Evolutionary conservation across 2,888 invertebrate genomes (phyloP).

Genomic region (Bellardia bayeri): DNA sequence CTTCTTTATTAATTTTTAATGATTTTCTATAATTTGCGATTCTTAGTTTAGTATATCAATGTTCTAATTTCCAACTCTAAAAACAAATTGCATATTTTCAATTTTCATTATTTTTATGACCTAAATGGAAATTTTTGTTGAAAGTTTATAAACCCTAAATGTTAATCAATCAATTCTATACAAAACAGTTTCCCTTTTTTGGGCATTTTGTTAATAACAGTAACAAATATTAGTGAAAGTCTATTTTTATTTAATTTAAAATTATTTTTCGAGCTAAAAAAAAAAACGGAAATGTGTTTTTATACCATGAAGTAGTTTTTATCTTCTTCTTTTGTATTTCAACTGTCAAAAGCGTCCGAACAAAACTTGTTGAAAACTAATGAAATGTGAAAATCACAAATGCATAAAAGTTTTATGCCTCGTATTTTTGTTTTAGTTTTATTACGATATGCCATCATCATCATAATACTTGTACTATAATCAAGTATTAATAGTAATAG

Average conservation of each 20-base stretch:
- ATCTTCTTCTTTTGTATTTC: conserved; percentile 41
- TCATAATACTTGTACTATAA: conserved; percentile 23
- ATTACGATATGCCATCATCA: conserved; percentile 45
- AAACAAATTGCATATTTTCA: no score
- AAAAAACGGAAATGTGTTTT: conserved; percentile 61
- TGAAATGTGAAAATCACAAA: conserved; percentile 75
- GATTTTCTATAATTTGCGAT: no score
- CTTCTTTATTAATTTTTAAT: no score
- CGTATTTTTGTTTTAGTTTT: conserved; percentile 33
- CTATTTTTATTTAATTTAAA: conserved; percentile 10
- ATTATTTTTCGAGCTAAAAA: conserved; percentile 44
- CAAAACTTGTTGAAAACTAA: conserved; percentile 73
- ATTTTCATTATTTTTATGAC: background rate
- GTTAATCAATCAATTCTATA: background rate
- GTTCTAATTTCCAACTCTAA: no score
- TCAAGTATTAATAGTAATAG: conserved; percentile 50
- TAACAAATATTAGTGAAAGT: conserved; percentile 56
- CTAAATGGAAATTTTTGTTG: no score
- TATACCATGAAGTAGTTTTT: conserved; percentile 43
- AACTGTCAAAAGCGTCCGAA: conserved; percentile 62
- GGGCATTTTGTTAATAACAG: conserved; percentile 19
- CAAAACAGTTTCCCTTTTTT: conserved; percentile 28
- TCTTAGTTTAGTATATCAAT: no score
- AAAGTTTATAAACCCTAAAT: background rate
- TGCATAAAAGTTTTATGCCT: conserved; percentile 43